Percentiles rank a stretch among this genome's conserved stretches.
phyloP scores from a whole-genome alignment of 2,888 invertebrate species.

The Gari tellinella region DNA sequence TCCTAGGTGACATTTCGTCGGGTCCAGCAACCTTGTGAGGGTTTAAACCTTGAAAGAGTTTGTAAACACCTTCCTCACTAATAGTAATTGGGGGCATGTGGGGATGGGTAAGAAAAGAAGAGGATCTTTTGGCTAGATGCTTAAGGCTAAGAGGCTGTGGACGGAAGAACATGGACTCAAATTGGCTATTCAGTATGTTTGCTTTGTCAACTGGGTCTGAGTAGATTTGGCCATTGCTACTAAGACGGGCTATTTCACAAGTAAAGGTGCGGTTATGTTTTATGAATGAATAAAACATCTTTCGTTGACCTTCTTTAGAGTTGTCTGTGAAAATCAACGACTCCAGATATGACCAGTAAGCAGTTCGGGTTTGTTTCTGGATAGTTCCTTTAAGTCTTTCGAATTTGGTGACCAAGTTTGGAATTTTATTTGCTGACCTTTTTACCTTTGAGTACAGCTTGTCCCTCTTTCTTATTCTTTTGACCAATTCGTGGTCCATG shows the following conservation, averaged over 20 bases:
- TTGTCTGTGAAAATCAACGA: conserved; percentile 13
- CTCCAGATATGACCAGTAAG: conserved; percentile 25
- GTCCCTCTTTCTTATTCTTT: conserved; percentile 8
- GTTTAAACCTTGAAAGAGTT: conserved; percentile 17
- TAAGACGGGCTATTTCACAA: conserved; percentile 6
- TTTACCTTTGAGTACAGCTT: conserved; percentile 12
- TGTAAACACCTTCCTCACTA: neutral
- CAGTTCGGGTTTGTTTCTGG: conserved; percentile 19
- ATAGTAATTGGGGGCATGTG: neutral
- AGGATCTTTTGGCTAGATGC: neutral
- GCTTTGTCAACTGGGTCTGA: conserved; percentile 12
- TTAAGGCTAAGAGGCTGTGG: conserved; percentile 5
- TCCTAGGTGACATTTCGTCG: too few relatives aligned
- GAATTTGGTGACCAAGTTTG: neutral
- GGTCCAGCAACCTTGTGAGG: conserved; percentile 29
- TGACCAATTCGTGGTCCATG: neutral
- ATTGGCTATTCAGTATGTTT: conserved; percentile 15
- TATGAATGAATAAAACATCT: conserved; percentile 21
- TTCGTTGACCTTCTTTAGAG: neutral
- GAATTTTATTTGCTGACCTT: too few relatives aligned
- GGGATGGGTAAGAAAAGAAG: neutral
- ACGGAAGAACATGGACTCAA: conserved; percentile 15
- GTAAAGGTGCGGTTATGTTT: conserved; percentile 19
- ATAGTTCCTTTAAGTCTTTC: neutral
- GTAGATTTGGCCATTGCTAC: neutral